Evolutionary conservation across 2,888 invertebrate species (phyloP).

Genomic region (Andricus curvator): DNA sequence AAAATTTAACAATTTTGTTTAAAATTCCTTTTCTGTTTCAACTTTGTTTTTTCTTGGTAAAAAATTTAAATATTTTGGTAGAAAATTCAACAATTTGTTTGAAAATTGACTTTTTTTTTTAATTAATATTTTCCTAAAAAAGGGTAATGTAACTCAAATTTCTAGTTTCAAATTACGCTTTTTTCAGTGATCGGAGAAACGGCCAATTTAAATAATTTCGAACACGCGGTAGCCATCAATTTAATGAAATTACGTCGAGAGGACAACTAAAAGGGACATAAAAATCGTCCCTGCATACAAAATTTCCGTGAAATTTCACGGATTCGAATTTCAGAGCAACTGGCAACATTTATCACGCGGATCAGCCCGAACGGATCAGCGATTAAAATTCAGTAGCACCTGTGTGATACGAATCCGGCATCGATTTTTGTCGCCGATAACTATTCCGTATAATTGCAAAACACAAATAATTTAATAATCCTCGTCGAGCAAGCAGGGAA

Average conservation of each 20-base stretch:
- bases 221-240: conserved; percentile 1
- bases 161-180: not conserved
- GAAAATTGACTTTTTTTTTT: no score
- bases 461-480: conserved; percentile 30
- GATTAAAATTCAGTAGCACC: conserved; percentile 33
- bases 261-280: not conserved
- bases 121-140: no score
- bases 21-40: no score
- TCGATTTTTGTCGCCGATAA: conserved; percentile 29
- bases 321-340: conserved; percentile 15
- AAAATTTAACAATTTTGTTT: no score
- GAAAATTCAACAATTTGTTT: no score
- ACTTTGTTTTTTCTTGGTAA: no score
- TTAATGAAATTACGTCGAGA: conserved; percentile 20
- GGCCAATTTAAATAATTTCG: conserved; percentile 18
- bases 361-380: conserved; percentile 26
- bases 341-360: conserved; percentile 29
- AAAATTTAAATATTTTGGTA: no score
- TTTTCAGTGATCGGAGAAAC: not conserved
- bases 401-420: conserved; percentile 25
- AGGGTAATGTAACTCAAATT: not conserved
- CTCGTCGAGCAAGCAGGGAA: not conserved
- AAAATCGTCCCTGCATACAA: conserved; percentile 8
- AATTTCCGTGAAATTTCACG: conserved; percentile 28
- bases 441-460: conserved; percentile 31